phyloP scores from a whole-genome alignment of 1,140 invertebrate genomes.

The Drosophila orosa region DNA sequence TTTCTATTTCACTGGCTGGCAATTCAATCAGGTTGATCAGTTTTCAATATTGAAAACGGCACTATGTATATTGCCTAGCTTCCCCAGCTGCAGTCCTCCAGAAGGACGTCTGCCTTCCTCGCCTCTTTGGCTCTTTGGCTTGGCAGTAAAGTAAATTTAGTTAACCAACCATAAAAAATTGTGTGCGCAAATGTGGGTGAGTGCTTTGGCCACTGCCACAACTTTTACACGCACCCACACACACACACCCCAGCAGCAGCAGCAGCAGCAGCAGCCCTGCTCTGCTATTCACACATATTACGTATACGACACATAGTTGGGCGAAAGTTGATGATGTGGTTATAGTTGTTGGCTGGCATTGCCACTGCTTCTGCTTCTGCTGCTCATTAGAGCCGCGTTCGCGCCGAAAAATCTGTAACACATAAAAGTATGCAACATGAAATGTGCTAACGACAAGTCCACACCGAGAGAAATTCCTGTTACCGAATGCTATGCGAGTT shows the following conservation, averaged over 20 bases:
- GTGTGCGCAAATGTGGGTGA: conserved; percentile 49
- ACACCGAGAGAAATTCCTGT: conserved; percentile 15
- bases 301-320: conserved; percentile 77
- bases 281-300: conserved; percentile 49
- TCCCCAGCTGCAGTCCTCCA: conserved; percentile 2
- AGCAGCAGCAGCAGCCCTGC: neutral
- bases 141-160: conserved; percentile 60
- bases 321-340: conserved; percentile 64
- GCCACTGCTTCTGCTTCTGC: conserved; percentile 5
- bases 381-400: conserved; percentile 72
- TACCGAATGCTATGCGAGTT: neutral
- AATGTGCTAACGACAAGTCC: conserved; percentile 64
- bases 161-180: conserved; percentile 63
- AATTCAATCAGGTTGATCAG: conserved; percentile 60
- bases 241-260: neutral
- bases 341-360: conserved; percentile 32
- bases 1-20: conserved; percentile 58
- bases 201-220: conserved; percentile 37
- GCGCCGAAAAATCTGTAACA: conserved; percentile 66
- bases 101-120: neutral
- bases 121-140: conserved; percentile 19
- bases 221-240: conserved; percentile 11
- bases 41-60: conserved; percentile 36
- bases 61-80: conserved; percentile 36
- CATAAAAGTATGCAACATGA: conserved; percentile 74